Evolutionary conservation across 92 coral and sea anemone genomes (phyloP).

Genomic region (Metridium senile): DNA sequence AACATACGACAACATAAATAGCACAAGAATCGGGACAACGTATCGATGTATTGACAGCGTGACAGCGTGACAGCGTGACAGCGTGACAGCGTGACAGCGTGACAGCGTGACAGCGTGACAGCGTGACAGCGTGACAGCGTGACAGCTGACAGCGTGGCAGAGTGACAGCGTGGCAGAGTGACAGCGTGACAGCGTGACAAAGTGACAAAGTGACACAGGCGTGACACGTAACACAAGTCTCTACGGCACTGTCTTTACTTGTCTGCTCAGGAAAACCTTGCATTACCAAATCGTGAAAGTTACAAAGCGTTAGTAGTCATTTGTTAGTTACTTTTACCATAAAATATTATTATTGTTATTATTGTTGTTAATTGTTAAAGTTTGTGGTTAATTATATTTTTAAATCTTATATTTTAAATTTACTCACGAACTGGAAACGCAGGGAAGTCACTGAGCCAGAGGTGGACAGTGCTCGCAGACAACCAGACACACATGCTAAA

Average conservation of each 20-base stretch:
- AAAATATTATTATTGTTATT: background rate
- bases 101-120: background rate
- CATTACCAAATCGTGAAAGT: slow-evolving; percentile 2
- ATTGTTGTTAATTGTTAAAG: background rate
- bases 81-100: background rate
- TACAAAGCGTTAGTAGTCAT: background rate
- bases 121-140: background rate
- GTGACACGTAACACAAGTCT: background rate
- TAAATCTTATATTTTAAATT: slow-evolving; percentile 2
- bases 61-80: background rate
- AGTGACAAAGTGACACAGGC: background rate
- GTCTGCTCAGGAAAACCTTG: background rate
- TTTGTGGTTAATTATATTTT: background rate
- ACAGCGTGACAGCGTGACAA: background rate
- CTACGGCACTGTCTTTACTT: background rate
- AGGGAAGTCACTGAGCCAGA: slow-evolving; percentile 33
- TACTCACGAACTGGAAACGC: slow-evolving; percentile 35
- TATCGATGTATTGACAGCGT: too few species aligned
- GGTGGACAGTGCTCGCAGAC: slow-evolving; percentile 20
- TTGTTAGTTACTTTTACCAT: background rate
- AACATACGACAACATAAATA: background rate
- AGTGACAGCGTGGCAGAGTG: background rate
- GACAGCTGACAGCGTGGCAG: background rate
- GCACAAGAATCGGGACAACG: too few species aligned
- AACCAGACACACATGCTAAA: background rate